Evolutionary conservation across 2,888 invertebrate species (phyloP), one percentile per base, ranked within the genome.

Genomic region (Metopia argyrocephala): DNA sequence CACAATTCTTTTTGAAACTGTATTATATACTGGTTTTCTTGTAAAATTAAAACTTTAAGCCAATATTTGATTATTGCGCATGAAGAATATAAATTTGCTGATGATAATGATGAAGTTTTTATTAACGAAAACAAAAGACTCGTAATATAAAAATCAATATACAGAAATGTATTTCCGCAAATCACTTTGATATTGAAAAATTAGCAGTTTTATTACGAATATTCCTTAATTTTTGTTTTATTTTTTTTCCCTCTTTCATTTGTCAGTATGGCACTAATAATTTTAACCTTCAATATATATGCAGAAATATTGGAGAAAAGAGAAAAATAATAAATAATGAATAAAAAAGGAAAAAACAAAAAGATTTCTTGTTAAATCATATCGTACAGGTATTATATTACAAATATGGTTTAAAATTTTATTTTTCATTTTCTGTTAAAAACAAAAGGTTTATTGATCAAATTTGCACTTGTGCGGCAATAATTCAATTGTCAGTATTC

Each of bases 401-500:
- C 15, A 20, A 31, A 38, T 38, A 31, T 31, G 1, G 9, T 12
- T 38, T 38, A n/a, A n/a, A n/a, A n/a, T 38, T 38, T 15, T 38
- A 4, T 38, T 38, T 12, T 38, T 38, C 12, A 12, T 12, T 38
- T 12, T 38, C 12, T 38, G 23, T 12, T 59, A 48, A 9, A 66
- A 54, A 74, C 5, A 69, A 48, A 57, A 57, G 12, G 31, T 64
- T 69, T 74, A 75, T 75, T 69, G 57, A 50, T 52, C 23, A 52
- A 54, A 70, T 70, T 64, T 65, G 50, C 45, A 50, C 50, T 64
- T 73, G 48, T 61, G 52, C n/a, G 46, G 21, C 45, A 73, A 68
- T 64, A 68, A 69, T 28, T 68, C 74, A 74, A 78, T 78, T 28
- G n/a, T n/a, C 64, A 50, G 28, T 62, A 38, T 23, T 45, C 65